phyloP scores from a whole-genome alignment of 2,888 invertebrate genomes.

The Mimachlamys varia region DNA sequence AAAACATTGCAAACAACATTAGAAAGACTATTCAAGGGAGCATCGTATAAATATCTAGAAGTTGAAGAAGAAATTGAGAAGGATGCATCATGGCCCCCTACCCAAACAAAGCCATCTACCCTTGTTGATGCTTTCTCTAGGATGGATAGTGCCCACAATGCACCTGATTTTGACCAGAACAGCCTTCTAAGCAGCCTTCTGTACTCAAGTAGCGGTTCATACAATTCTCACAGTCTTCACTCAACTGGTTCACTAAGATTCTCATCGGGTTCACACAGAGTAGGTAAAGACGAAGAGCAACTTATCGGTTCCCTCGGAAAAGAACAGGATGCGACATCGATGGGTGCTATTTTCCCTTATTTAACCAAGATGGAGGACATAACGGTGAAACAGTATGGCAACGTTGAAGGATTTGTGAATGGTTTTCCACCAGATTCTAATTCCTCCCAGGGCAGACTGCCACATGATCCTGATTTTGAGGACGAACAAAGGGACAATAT shows the following conservation, averaged over 20 bases:
- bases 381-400: neutral
- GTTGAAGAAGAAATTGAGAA: slow-evolving; percentile 68
- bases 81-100: slow-evolving; percentile 72
- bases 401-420: neutral
- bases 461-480: neutral
- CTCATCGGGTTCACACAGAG: neutral
- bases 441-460: neutral
- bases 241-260: neutral
- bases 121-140: slow-evolving; percentile 58
- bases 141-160: slow-evolving; percentile 58
- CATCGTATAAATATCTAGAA: slow-evolving; percentile 60
- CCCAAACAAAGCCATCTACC: slow-evolving; percentile 51
- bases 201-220: slow-evolving; percentile 46
- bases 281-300: neutral
- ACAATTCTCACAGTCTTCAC: neutral
- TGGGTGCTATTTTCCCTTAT: neutral
- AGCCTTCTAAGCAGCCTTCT: slow-evolving; percentile 49
- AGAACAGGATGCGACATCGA: neutral
- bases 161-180: slow-evolving; percentile 46
- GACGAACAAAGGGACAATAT: neutral
- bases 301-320: neutral
- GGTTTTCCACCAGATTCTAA: neutral
- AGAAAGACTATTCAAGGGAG: neutral
- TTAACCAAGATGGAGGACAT: neutral
- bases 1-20: slow-evolving; percentile 51